Evolutionary conservation across 2,888 invertebrate species (phyloP), one percentile per base, ranked within the genome.

Genomic region (Mycalesis mineus): DNA sequence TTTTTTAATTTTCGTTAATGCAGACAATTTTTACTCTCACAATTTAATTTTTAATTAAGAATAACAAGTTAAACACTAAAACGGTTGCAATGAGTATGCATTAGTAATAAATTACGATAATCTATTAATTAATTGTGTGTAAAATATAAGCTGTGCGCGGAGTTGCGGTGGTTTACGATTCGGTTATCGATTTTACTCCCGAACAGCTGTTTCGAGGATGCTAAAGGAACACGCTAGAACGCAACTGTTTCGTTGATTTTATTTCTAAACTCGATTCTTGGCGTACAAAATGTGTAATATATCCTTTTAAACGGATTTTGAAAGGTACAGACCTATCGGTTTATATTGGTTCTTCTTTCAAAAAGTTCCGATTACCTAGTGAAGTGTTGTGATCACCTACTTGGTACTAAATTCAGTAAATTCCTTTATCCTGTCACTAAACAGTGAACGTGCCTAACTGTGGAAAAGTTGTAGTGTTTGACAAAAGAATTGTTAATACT

Each of bases 141-240:
- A 76, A 78, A 73, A 68, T 70, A 31, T 4, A 33, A 31, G 15
- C 6, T 14, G 13, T 79, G 80, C 74, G 69, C 67, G 73, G 75
- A 77, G 64, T 76, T 69, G 73, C 72, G 71, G 69, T 77, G 33
- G 40, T 60, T 44, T 48, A 41, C 37, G 31, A 55, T 73, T 68
- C 73, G 75, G 74, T 72, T 87, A 88, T 88, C 78, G 88, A 88
- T 88, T 87, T 75, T 73, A 72, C 60, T 71, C 72, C 68, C 70
- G 69, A 86, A 84, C 88, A 89, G 88, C 88, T 89, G 88, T 80
- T 87, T 77, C 71, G 69, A 74, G 75, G 77, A 79, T 75, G 71
- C 77, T 78, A 73, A 78, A 76, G 73, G 71, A 60, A 52, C 14
- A 33, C 55, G 48, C 57, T 58, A 48, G 51, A 44, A 61, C 41